These are phyloP conservation scores for Caenorhabditis afra DNA, from an alignment of 2,888 invertebrate species.

Conservation along the genomic window DNA sequence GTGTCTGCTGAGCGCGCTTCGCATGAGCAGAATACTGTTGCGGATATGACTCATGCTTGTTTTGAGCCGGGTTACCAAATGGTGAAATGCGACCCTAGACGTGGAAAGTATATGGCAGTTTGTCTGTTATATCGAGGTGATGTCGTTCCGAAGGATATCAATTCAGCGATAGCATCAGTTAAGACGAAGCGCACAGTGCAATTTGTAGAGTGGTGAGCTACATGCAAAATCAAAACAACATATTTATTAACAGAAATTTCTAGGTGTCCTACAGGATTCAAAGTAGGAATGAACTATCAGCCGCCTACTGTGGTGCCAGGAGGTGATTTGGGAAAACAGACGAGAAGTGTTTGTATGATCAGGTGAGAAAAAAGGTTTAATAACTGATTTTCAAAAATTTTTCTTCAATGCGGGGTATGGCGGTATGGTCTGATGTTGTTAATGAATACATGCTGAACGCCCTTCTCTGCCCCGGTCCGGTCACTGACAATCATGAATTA, in stretches of 20 bases:
- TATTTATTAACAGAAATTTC: slow-evolving; percentile 1
- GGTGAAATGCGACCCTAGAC: slow-evolving; percentile 83
- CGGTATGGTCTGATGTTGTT: too few relatives aligned
- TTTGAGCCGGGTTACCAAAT: slow-evolving; percentile 86
- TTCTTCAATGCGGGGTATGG: too few relatives aligned
- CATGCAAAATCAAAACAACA: background rate
- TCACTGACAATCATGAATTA: too few relatives aligned
- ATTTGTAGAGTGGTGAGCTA: slow-evolving; percentile 84
- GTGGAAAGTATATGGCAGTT: slow-evolving; percentile 85
- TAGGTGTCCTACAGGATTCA: slow-evolving; percentile 88
- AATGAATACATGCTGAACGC: too few relatives aligned
- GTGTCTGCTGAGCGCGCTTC: slow-evolving; percentile 77
- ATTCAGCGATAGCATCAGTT: slow-evolving; percentile 79
- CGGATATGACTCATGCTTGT: slow-evolving; percentile 95
- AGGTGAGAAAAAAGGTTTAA: slow-evolving; percentile 27
- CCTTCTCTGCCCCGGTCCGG: too few relatives aligned
- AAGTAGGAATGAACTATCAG: slow-evolving; percentile 83
- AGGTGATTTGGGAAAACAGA: slow-evolving; percentile 86
- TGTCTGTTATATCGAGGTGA: slow-evolving; percentile 95
- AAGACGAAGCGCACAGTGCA: slow-evolving; percentile 83
- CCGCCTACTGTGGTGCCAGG: slow-evolving; percentile 90
- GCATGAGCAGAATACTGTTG: slow-evolving; percentile 84
- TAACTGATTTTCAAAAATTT: background rate
- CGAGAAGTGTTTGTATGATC: slow-evolving; percentile 68
- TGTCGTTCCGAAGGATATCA: slow-evolving; percentile 87